Conservation (phyloP, 2,888 invertebrate genomes). For the Zygothrica quintamaculata region DNA sequence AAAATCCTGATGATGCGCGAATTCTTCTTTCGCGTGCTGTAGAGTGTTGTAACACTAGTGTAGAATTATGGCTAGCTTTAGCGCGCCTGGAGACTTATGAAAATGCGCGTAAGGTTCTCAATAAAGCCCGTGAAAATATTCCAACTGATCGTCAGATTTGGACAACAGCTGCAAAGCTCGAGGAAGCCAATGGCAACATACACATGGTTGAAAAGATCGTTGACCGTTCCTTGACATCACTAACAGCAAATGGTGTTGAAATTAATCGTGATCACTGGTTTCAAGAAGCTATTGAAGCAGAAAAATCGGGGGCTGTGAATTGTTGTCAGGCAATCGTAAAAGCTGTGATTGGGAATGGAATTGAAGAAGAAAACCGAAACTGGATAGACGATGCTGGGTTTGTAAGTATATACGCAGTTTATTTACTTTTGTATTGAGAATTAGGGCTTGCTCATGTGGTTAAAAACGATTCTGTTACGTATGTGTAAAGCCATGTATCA, state of each 20-base stretch:
- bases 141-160: slow-evolving; percentile 99
- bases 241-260: slow-evolving; percentile 98
- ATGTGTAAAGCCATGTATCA: too few relatives aligned
- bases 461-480: too few relatives aligned
- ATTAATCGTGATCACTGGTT: slow-evolving; percentile 99
- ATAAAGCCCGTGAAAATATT: slow-evolving; percentile 99
- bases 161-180: slow-evolving; percentile 99
- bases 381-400: slow-evolving; percentile 99
- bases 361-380: slow-evolving; percentile 98
- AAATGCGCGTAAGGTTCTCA: slow-evolving; percentile 98
- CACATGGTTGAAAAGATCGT: slow-evolving; percentile 97
- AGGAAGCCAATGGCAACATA: slow-evolving; percentile 98
- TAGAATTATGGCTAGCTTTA: slow-evolving; percentile 96
- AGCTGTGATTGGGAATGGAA: slow-evolving; percentile 95
- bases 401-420: slow-evolving; percentile 86
- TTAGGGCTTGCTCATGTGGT: too few relatives aligned
- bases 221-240: slow-evolving; percentile 94
- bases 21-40: slow-evolving; percentile 98
- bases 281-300: slow-evolving; percentile 98
- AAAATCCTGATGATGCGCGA: slow-evolving; percentile 98
- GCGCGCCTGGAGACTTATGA: slow-evolving; percentile 98
- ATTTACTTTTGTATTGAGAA: too few relatives aligned
- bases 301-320: slow-evolving; percentile 96
- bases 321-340: slow-evolving; percentile 96
- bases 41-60: slow-evolving; percentile 99